These are phyloP conservation scores for Coptodon bakossiorum DNA, from an alignment of 2,113 vertebrate species.

Conservation along the genomic window DNA sequence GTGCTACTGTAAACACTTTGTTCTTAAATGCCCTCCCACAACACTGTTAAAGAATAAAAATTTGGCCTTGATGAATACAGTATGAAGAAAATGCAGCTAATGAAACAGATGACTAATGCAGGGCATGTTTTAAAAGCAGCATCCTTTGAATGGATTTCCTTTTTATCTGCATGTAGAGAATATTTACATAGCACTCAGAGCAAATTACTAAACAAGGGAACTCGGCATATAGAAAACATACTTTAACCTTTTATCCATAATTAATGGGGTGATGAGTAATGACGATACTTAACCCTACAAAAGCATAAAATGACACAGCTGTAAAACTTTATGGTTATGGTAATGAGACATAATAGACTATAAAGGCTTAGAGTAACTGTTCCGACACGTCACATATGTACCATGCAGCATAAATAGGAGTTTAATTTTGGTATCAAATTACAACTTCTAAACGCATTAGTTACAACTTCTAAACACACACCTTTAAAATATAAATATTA, in stretches of 20 bases:
- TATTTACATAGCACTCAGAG: neutral
- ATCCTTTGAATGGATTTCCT: neutral
- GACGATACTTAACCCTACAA: neutral
- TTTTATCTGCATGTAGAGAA: neutral
- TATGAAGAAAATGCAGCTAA: neutral
- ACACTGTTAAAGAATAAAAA: neutral
- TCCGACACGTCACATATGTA: neutral
- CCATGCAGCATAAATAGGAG: neutral
- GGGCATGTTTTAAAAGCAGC: neutral
- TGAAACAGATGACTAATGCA: constrained; percentile 30
- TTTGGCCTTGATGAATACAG: constrained; percentile 1
- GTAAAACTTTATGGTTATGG: neutral
- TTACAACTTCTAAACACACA: neutral
- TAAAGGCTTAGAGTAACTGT: neutral
- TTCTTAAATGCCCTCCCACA: constrained; percentile 28
- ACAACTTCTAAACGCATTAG: neutral
- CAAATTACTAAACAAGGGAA: neutral
- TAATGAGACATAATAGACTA: neutral
- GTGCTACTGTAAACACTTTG: constrained; percentile 22
- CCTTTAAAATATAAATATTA: neutral
- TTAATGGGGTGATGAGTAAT: neutral
- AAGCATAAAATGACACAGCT: neutral
- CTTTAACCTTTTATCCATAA: neutral
- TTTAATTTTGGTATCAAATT: neutral
- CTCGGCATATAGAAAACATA: neutral